phyloP scores from a whole-genome alignment of 1,140 invertebrate genomes.

The Macrotrachela quadricornifera region DNA sequence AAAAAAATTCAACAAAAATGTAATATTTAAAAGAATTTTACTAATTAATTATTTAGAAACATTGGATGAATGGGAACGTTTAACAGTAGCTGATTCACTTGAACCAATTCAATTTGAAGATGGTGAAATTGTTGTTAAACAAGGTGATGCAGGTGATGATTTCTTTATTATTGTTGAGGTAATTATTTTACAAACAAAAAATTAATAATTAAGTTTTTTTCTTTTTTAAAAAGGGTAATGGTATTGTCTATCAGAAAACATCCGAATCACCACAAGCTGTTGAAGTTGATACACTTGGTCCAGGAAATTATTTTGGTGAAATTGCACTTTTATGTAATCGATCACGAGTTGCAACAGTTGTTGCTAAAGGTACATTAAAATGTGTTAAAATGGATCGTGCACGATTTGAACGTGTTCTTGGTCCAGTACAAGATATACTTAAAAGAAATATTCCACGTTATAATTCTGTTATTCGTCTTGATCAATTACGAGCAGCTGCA shows the following conservation, averaged over 20 bases:
- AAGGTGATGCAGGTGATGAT: slow-evolving; percentile 92
- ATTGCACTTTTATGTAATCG: slow-evolving; percentile 85
- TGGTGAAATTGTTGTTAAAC: slow-evolving; percentile 79
- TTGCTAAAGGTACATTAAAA: slow-evolving; percentile 76
- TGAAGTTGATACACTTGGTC: slow-evolving; percentile 78
- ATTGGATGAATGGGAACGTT: slow-evolving; percentile 92
- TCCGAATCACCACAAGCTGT: slow-evolving; percentile 57
- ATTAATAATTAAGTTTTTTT: not conserved
- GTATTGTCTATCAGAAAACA: slow-evolving; percentile 73
- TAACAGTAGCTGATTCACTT: slow-evolving; percentile 89
- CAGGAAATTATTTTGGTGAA: slow-evolving; percentile 96
- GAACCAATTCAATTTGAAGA: slow-evolving; percentile 74
- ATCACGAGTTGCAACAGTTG: slow-evolving; percentile 83
- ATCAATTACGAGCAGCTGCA: slow-evolving; percentile 42
- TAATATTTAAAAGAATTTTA: not conserved
- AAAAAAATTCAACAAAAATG: not conserved
- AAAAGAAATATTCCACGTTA: slow-evolving; percentile 98
- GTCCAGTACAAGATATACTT: slow-evolving; percentile 86
- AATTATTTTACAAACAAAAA: slow-evolving; percentile 37
- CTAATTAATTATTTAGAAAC: slow-evolving; percentile 46
- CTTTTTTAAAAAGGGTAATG: slow-evolving; percentile 56
- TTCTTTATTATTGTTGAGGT: slow-evolving; percentile 98
- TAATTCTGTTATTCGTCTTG: slow-evolving; percentile 90
- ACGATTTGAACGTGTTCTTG: slow-evolving; percentile 80
- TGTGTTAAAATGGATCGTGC: slow-evolving; percentile 88